Base-by-base conservation (phyloP, 2,888 invertebrate genomes). In the Coleophora deauratella region DNA sequence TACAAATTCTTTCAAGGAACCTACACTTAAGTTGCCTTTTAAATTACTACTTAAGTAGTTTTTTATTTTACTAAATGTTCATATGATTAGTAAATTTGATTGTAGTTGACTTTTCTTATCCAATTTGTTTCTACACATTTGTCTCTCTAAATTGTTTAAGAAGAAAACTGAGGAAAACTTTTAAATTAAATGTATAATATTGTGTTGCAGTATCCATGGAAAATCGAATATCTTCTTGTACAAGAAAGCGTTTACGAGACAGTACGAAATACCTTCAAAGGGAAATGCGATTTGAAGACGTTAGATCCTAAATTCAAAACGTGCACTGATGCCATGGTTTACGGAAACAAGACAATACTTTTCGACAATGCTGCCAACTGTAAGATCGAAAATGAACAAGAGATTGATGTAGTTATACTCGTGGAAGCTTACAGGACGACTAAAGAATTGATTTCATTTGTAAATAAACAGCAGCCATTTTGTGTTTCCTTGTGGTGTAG, bases 361-460 rank as follows among this genome's bases (percentile, higher is more conserved):
- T 12, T 64, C 1, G 63, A 68, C 43, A 54, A 45, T 12, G 43
- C 54, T 2, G 54, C 53, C 0, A n/a, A 37, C 21, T 7, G 35
- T 6, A 21, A 42, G 9, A 35, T 42, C 14, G 14, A 33, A 1
- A 13, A 33, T 3, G 8, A 21, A 4, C 3, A 12, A 2, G 1
- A 21, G 9, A 1, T 33, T 0, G 33, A 43, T 13, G 35, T 33
- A 3, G 27, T 43, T 0, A 48, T 62, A 9, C n/a, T 39, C 0
- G 53, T 73, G 0, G 71, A 73, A 44, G 65, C 66, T 1, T 79
- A 69, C 45, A 63, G 78, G 43, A 77, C 72, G 0, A 61, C 53
- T 1, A 72, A 71, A 43, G 78, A 78, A 38, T 45, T 74, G 15
- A 37, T 75, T 9, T 43, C 60, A 9, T 37, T 78, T 6, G 3